These are phyloP conservation scores for Acronicta alni DNA, from an alignment of 2,888 invertebrate species.

Conservation along the genomic window DNA sequence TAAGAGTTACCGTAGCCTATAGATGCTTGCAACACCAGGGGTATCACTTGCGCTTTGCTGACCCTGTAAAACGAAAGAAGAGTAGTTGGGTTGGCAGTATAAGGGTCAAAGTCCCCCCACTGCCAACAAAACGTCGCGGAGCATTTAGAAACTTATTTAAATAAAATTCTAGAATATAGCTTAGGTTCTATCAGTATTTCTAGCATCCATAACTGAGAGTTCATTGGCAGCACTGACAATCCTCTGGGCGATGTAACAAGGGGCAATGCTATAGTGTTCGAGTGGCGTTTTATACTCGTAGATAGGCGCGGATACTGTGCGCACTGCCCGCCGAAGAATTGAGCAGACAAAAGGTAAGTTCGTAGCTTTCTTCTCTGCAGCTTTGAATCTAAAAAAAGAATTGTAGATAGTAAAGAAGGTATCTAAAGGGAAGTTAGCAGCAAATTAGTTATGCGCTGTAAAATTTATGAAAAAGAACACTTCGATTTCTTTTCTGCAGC, in stretches of 20 bases:
- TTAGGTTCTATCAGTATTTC: constrained; percentile 36
- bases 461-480: no score
- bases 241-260: constrained; percentile 68
- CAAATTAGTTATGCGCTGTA: no score
- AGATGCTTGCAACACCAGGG: no score
- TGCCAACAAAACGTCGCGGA: no score
- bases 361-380: constrained; percentile 62
- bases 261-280: constrained; percentile 67
- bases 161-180: constrained; percentile 2
- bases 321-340: constrained; percentile 67
- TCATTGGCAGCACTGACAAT: constrained; percentile 64
- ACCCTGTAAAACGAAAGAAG: no score
- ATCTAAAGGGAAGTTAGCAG: no score
- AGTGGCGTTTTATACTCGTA: constrained; percentile 73
- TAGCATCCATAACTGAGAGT: constrained; percentile 50
- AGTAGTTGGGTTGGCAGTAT: no score
- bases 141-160: neutral
- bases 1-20: no score
- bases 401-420: neutral
- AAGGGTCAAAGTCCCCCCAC: no score
- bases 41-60: no score
- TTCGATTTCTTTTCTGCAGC: no score
- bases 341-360: constrained; percentile 60
- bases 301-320: constrained; percentile 57
- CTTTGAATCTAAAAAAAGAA: constrained; percentile 63